Conservation (phyloP, 2,888 invertebrate genomes). For the Drosophila dives region DNA sequence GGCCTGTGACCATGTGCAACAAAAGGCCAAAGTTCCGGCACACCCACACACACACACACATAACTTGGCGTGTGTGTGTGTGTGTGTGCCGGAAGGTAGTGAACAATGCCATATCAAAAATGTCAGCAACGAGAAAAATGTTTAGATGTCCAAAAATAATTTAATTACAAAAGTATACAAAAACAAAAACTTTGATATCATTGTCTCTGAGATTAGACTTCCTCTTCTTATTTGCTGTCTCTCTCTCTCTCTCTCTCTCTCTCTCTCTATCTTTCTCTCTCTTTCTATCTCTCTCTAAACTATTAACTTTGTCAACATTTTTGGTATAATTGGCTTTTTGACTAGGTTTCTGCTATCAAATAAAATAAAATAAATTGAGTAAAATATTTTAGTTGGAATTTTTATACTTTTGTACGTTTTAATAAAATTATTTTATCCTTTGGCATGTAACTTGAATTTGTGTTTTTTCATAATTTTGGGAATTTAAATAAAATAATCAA, state of each 20-base stretch:
- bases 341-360: neutral
- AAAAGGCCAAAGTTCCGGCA: constrained; percentile 23
- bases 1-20: constrained; percentile 35
- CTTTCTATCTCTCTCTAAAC: neutral
- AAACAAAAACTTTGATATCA: neutral
- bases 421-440: neutral
- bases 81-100: constrained; percentile 11
- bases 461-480: neutral
- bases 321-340: neutral
- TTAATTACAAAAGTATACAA: neutral
- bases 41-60: constrained; percentile 4
- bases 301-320: neutral
- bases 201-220: neutral
- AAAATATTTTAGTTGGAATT: too few species aligned
- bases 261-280: neutral
- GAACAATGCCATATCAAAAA: constrained; percentile 17
- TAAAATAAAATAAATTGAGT: too few species aligned
- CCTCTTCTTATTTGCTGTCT: neutral
- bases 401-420: neutral
- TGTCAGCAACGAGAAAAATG: constrained; percentile 7
- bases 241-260: neutral
- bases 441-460: neutral
- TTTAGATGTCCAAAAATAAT: constrained; percentile 3
- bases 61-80: neutral
- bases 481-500: neutral